phyloP scores from a whole-genome alignment of 2,113 vertebrate genomes.

The Carlito syrichta region DNA sequence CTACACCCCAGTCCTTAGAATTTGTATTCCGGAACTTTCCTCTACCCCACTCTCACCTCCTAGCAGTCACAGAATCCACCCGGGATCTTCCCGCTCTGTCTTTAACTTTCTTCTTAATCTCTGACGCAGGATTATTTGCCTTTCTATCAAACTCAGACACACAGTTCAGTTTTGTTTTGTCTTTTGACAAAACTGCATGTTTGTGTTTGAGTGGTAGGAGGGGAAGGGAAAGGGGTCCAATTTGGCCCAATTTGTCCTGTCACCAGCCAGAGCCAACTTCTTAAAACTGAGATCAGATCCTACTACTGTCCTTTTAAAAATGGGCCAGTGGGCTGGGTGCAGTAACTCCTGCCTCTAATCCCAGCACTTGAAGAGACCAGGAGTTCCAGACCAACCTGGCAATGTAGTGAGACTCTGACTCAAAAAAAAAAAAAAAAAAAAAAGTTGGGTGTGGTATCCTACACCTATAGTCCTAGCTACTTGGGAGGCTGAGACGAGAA shows the following conservation, averaged over 20 bases:
- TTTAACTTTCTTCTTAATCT: background rate
- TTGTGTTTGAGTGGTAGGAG: background rate
- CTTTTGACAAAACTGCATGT: background rate
- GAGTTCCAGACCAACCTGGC: too few species aligned
- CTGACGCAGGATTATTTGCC: background rate
- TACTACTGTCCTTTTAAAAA: background rate
- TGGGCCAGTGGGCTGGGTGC: background rate
- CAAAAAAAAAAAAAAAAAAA: too few species aligned
- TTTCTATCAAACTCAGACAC: background rate
- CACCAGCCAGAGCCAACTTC: background rate
- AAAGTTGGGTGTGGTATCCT: too few species aligned
- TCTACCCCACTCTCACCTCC: background rate
- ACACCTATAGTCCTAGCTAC: too few species aligned
- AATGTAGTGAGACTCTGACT: too few species aligned
- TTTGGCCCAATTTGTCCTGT: background rate
- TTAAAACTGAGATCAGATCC: background rate
- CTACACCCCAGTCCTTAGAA: background rate
- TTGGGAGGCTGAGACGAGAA: too few species aligned
- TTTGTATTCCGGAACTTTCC: background rate
- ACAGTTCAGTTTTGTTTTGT: background rate
- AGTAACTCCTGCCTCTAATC: too few species aligned
- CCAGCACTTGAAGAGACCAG: too few species aligned
- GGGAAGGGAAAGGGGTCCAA: too few species aligned
- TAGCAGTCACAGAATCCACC: background rate
- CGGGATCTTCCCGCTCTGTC: background rate